Evolutionary conservation across 2,113 vertebrate species (phyloP).

Genomic region (Sarotherodon lohbergeri): DNA sequence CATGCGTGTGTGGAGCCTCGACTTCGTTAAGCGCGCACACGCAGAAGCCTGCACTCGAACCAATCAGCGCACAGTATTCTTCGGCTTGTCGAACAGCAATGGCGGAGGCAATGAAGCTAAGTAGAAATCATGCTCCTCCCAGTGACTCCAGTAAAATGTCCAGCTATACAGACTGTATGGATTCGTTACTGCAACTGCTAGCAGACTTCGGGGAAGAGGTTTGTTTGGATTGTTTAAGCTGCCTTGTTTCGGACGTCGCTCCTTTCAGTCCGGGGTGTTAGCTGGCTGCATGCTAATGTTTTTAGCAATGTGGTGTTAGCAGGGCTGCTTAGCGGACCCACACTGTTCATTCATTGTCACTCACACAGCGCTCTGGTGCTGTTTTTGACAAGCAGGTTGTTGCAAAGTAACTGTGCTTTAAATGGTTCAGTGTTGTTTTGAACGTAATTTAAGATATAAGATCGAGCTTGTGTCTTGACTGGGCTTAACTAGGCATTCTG

Average conservation of each 20-base stretch:
- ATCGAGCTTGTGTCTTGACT: not conserved
- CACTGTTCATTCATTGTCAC: not conserved
- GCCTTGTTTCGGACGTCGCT: too few species aligned
- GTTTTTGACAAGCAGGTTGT: not conserved
- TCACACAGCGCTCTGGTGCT: not conserved
- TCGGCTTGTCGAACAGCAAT: constrained; percentile 28
- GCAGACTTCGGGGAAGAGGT: constrained; percentile 69
- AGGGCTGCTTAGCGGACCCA: not conserved
- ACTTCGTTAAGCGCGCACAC: not conserved
- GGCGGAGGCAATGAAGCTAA: constrained; percentile 54
- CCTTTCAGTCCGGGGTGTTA: not conserved
- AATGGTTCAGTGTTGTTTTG: not conserved
- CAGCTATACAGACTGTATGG: constrained; percentile 45
- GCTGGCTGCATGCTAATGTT: constrained; percentile 49
- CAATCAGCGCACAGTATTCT: constrained; percentile 46
- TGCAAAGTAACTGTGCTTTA: not conserved
- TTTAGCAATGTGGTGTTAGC: constrained; percentile 35
- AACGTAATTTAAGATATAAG: not conserved
- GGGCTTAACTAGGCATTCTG: not conserved
- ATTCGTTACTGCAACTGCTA: constrained; percentile 47
- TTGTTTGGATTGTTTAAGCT: constrained; percentile 28
- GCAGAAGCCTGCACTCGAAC: not conserved
- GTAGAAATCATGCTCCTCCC: not conserved
- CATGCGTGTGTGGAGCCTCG: not conserved
- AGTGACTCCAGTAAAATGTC: constrained; percentile 2